Evolutionary conservation across 2,888 invertebrate genomes (phyloP).

Genomic region (Diaphora mendica): DNA sequence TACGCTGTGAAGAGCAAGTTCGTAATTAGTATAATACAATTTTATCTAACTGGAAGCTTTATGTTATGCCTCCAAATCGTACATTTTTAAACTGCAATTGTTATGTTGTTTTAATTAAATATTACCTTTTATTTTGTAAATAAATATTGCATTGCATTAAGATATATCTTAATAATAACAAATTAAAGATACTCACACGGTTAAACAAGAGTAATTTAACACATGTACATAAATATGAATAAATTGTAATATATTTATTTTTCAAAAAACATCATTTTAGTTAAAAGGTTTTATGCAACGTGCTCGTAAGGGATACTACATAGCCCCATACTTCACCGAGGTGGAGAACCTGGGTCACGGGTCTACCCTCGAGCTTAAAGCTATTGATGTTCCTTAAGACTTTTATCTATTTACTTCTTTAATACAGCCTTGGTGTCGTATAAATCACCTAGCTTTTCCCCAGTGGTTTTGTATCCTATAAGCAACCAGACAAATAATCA

Average conservation of each 20-base stretch:
- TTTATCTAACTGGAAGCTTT: neutral
- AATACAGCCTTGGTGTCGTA: neutral
- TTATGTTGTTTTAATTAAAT: neutral
- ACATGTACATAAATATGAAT: neutral
- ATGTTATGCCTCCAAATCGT: neutral
- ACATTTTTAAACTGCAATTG: neutral
- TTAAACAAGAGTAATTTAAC: neutral
- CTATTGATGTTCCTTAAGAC: neutral
- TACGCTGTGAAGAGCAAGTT: neutral
- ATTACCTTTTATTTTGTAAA: neutral
- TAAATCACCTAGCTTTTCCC: neutral
- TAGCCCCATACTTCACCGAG: no score
- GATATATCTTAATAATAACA: neutral
- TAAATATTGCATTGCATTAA: neutral
- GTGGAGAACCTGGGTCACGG: no score
- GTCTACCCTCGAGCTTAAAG: neutral
- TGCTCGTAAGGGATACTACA: neutral
- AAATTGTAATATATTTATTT: neutral
- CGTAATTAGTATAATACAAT: no score
- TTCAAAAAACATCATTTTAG: no score
- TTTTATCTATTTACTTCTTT: neutral
- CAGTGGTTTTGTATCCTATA: no score
- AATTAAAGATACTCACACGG: neutral
- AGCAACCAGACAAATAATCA: no score
- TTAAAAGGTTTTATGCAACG: no score